These are phyloP conservation scores for cat (Felis catus) DNA, from an alignment of 2,113 vertebrate genomes.

Conservation along the genomic window F.catus_Fca126_mat1.0 CM031421.1:75472501-75473000, in stretches of 20 bases:
- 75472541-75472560: not conserved
- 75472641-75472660: not conserved
- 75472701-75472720: not conserved
- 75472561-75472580: not conserved
- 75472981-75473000: constrained; percentile 58
- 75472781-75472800: not conserved
- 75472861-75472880: not conserved
- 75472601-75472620: not conserved
- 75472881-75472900: constrained; percentile 4
- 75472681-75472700: not conserved
- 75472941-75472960: not conserved
- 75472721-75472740: not conserved
- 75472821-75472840: not conserved
- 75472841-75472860: not conserved
- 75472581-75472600: not conserved
- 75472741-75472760: not conserved
- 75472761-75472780: not conserved
- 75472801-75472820: too few relatives aligned
- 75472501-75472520: not conserved
- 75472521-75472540: not conserved
- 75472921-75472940: not conserved
- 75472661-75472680: not conserved
- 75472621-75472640: not conserved
- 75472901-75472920: not conserved
- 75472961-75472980: constrained; percentile 60